Base-by-base conservation (phyloP, 2,888 invertebrate genomes). In the Machimus rusticus region DNA sequence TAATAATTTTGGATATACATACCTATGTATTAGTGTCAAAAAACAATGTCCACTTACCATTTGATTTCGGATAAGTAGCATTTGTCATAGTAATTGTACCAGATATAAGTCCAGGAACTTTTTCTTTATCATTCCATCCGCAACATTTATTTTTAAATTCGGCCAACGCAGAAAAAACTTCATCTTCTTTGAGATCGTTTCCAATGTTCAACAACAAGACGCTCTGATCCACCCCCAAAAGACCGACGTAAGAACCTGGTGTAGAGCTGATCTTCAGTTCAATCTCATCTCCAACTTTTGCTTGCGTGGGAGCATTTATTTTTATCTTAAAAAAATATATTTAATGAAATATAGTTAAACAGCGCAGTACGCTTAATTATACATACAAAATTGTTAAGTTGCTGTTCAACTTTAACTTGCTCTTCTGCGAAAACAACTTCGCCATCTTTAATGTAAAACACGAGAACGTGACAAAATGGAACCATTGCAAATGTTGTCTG, bases 201-300 rank as follows among this genome's bases (percentile, higher is more conserved):
- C 97, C 97, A 19, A 94, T 94, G 90, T 95, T 95, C 12, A 98
- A 93, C 12, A 96, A 91, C 5, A 96, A 92, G 4, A 97, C 96
- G 91, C 96, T 96, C 92, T 97, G 96, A 92, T 99, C 99, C 8
- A 97, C 96, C 0, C 97, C 99, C 89, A 99, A 93, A 8, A 99
- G 93, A 4, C 97, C 98, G 23, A 98, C 96, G 90, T 96, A 96
- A 0, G 99, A 98, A 90, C 97, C 96, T 0, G 97, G 95, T 91
- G 96, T 97, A 0, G 98, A 96, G 31, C 94, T 94, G 14, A 99
- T 95, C 5, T 95, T 94, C 9, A 99, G 93, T 89, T 97, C 96
- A 0, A 98, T 95, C 87, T 95, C 94, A 37, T 95, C 94, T 86
- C 96, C 96, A 0, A 98, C 98, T 87, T 95, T 95, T 0, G 95